Conservation (phyloP, 2,797 vertebrate species). For the Gallinago stenura region DNA sequence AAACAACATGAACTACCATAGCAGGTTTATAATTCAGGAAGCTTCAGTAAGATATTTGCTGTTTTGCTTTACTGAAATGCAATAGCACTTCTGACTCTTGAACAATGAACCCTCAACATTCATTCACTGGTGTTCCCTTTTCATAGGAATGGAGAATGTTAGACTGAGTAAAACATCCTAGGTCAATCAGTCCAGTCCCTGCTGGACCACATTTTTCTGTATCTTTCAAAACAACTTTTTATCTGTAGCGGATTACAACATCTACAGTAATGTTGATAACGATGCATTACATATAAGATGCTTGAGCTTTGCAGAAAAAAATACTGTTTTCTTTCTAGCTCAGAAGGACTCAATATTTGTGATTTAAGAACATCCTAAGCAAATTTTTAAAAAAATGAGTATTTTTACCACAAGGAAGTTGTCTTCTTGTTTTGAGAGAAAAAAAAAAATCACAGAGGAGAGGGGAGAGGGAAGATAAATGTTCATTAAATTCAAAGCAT, state of each 20-base stretch:
- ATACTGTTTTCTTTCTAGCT: not conserved
- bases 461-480: not conserved
- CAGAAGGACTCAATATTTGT: not conserved
- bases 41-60: not conserved
- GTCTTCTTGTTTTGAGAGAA: not conserved
- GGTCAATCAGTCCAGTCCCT: not conserved
- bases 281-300: not conserved
- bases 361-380: not conserved
- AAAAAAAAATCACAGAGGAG: not conserved
- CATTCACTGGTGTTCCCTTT: not conserved
- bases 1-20: not conserved
- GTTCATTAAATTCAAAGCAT: not conserved
- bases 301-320: not conserved
- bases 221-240: conserved; percentile 20
- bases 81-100: conserved; percentile 5
- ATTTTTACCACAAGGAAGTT: not conserved
- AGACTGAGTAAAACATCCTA: not conserved
- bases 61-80: not conserved
- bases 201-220: not conserved
- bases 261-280: not conserved
- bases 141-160: not conserved
- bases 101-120: not conserved
- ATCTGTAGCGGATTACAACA: not conserved
- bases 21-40: not conserved
- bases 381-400: not conserved